phyloP scores from a whole-genome alignment of 2,888 invertebrate species.

The Pollenia labialis region DNA sequence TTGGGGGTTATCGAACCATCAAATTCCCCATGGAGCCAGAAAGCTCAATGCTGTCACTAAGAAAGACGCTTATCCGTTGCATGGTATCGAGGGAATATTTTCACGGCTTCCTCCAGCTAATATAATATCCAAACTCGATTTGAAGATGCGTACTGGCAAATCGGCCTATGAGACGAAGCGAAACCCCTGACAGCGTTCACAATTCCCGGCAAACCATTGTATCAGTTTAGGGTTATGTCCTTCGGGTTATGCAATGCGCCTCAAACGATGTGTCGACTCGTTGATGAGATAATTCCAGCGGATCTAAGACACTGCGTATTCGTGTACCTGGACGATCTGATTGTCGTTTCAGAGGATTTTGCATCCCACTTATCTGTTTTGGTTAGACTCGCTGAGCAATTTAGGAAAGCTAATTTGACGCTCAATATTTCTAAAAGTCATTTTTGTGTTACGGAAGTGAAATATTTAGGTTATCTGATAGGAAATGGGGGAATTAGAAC shows the following conservation, averaged over 20 bases:
- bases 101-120: slow-evolving; percentile 40
- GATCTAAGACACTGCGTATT: slow-evolving; percentile 59
- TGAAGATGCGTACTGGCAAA: slow-evolving; percentile 41
- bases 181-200: slow-evolving; percentile 1
- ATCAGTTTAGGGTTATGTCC: no score
- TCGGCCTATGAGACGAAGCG: slow-evolving; percentile 9
- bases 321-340: slow-evolving; percentile 65
- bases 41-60: slow-evolving; percentile 7
- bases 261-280: slow-evolving; percentile 38
- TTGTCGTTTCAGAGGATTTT: slow-evolving; percentile 63
- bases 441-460: no score
- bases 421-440: slow-evolving; percentile 31
- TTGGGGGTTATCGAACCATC: slow-evolving; percentile 59
- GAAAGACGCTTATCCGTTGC: slow-evolving; percentile 39
- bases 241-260: no score
- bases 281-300: slow-evolving; percentile 57
- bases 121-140: slow-evolving; percentile 29
- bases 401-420: slow-evolving; percentile 50
- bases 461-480: no score
- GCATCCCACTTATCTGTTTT: slow-evolving; percentile 32
- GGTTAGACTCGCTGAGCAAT: slow-evolving; percentile 35
- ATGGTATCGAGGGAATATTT: slow-evolving; percentile 29
- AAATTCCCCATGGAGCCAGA: slow-evolving; percentile 13
- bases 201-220: no score
- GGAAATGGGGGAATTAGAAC: no score